A percentile compares a stretch with the other conserved stretches of the same genome.
phyloP scores from a whole-genome alignment of 2,888 invertebrate genomes.

The Germaria angustata region DNA sequence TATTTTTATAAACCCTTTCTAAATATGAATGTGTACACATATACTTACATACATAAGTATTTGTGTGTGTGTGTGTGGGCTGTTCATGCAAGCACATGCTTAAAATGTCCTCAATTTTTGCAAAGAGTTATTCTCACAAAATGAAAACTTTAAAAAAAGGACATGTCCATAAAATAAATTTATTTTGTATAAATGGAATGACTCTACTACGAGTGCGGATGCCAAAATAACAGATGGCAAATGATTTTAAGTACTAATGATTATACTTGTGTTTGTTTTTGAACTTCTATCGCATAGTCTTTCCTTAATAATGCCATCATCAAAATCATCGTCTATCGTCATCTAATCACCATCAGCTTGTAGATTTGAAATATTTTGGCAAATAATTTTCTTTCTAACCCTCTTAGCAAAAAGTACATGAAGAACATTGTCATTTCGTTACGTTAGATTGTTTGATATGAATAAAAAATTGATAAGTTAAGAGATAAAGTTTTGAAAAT shows the following conservation, averaged over 20 bases:
- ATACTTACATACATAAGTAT: no score
- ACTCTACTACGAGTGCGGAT: slow-evolving; percentile 53
- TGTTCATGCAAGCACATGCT: slow-evolving; percentile 7
- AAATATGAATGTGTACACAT: no score
- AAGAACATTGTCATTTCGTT: not conserved
- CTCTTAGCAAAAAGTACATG: not conserved
- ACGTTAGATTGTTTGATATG: not conserved
- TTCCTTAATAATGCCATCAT: not conserved
- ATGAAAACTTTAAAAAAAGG: slow-evolving; percentile 1
- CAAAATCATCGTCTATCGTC: slow-evolving; percentile 33
- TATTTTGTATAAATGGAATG: slow-evolving; percentile 38
- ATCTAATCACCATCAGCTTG: slow-evolving; percentile 56
- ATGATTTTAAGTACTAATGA: slow-evolving; percentile 65
- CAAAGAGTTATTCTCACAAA: slow-evolving; percentile 36
- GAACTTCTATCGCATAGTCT: slow-evolving; percentile 25
- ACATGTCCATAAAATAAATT: slow-evolving; percentile 40
- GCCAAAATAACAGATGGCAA: slow-evolving; percentile 67
- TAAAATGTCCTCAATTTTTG: slow-evolving; percentile 20
- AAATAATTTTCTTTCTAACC: slow-evolving; percentile 48
- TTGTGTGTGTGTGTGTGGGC: no score
- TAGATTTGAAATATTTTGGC: slow-evolving; percentile 52
- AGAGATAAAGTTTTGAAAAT: not conserved
- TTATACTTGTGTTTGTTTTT: slow-evolving; percentile 63
- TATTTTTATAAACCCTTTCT: not conserved
- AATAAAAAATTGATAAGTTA: not conserved